Evolutionary conservation across 2,797 vertebrate species (phyloP).

Genomic region (Pogonophryne albipinna): DNA sequence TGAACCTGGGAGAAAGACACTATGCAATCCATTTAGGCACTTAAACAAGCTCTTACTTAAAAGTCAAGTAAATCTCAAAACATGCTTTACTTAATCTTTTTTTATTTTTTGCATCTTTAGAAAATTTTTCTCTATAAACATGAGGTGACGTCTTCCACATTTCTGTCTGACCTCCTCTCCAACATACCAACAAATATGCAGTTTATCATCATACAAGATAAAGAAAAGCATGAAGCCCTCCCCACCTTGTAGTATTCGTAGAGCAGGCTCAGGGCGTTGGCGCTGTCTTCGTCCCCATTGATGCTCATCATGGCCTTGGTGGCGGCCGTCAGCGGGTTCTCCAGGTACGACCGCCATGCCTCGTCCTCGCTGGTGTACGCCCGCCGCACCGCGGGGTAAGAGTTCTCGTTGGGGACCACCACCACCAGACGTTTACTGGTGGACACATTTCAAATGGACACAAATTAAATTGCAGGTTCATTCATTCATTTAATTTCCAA

Average conservation of each 20-base stretch:
- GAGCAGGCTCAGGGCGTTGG: slow-evolving; percentile 94
- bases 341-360: slow-evolving; percentile 97
- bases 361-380: slow-evolving; percentile 98
- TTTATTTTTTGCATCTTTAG: neutral
- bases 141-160: too few species aligned
- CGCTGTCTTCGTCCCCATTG: slow-evolving; percentile 98
- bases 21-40: neutral
- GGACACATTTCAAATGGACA: slow-evolving; percentile 28
- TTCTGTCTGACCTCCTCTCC: neutral
- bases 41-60: neutral
- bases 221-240: neutral
- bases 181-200: neutral
- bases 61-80: neutral
- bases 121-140: neutral
- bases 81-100: neutral
- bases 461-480: neutral
- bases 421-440: slow-evolving; percentile 96
- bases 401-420: slow-evolving; percentile 93
- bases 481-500: neutral
- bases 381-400: slow-evolving; percentile 88
- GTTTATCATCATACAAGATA: neutral
- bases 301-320: slow-evolving; percentile 99
- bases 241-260: slow-evolving; percentile 99
- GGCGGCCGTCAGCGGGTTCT: slow-evolving; percentile 97
- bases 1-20: neutral